Evolutionary conservation across 2,797 vertebrate genomes (phyloP).

Genomic region (Bovichtus diacanthus): DNA sequence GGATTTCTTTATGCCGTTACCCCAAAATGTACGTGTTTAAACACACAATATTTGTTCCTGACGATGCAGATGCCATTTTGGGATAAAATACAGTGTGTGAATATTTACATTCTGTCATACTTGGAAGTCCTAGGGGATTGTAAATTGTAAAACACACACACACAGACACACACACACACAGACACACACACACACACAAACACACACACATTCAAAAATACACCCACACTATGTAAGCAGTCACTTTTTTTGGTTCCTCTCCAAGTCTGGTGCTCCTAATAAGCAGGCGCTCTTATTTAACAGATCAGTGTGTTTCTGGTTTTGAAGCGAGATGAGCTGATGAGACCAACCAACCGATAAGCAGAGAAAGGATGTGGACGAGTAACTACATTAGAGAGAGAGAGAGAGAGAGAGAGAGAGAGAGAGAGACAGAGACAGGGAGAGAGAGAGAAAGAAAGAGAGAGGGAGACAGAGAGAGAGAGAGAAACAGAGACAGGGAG

Average conservation of each 20-base stretch:
- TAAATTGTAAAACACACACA: constrained; percentile 22
- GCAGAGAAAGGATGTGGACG: constrained; percentile 21
- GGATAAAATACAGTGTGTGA: constrained; percentile 47
- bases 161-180: not conserved
- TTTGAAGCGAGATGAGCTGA: constrained; percentile 1
- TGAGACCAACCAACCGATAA: constrained; percentile 15
- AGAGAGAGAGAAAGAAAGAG: too few species aligned
- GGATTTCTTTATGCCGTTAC: constrained; percentile 41
- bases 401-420: not conserved
- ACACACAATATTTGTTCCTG: constrained; percentile 45
- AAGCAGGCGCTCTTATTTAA: constrained; percentile 12
- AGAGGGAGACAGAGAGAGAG: too few species aligned
- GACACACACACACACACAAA: constrained; percentile 15
- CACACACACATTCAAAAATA: constrained; percentile 7
- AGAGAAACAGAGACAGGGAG: too few species aligned
- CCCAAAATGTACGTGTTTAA: constrained; percentile 14
- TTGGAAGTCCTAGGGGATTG: constrained; percentile 19
- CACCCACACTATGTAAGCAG: constrained; percentile 7
- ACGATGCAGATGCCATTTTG: constrained; percentile 26
- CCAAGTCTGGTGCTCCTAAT: not conserved
- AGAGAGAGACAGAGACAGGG: constrained; percentile 5
- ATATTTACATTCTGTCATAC: constrained; percentile 59
- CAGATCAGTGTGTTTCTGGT: constrained; percentile 24
- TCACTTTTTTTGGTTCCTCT: constrained; percentile 30
- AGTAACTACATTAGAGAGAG: constrained; percentile 42